phyloP scores from a whole-genome alignment of 2,113 vertebrate genomes.

The Larimichthys crocea region DNA sequence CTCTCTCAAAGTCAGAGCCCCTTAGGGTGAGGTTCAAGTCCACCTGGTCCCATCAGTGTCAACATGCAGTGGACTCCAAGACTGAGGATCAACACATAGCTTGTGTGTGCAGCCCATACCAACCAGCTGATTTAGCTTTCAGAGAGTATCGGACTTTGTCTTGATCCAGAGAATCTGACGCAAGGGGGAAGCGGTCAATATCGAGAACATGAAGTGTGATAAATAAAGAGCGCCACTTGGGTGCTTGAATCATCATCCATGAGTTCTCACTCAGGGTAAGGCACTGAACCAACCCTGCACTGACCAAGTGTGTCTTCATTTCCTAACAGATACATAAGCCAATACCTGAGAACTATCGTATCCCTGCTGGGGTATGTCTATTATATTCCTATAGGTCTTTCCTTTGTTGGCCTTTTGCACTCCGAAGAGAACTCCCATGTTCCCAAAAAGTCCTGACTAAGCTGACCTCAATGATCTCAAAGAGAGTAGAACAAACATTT shows the following conservation, averaged over 20 bases:
- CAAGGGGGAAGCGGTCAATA: not conserved
- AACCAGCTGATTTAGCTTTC: not conserved
- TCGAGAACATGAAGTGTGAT: slow-evolving; percentile 28
- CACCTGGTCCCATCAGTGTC: not conserved
- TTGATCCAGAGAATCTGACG: slow-evolving; percentile 9
- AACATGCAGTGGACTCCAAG: not conserved
- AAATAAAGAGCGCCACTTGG: slow-evolving; percentile 8
- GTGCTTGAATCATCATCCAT: slow-evolving; percentile 29
- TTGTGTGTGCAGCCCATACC: not conserved
- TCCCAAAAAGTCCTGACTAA: not conserved
- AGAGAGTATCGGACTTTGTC: not conserved
- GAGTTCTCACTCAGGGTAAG: not conserved
- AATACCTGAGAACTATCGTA: not conserved
- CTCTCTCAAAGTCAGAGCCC: slow-evolving; percentile 13
- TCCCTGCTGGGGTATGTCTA: not conserved
- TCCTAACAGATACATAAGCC: not conserved
- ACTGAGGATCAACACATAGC: not conserved
- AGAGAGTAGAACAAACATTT: no score
- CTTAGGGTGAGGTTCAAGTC: not conserved
- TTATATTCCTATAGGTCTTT: no score
- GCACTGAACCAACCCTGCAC: not conserved
- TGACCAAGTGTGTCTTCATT: slow-evolving; percentile 15
- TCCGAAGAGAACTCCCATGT: not conserved
- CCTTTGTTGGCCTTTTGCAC: not conserved
- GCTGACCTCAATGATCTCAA: no score